phyloP scores from a whole-genome alignment of 2,113 vertebrate genomes.

The Herpetotheres cachinnans region DNA sequence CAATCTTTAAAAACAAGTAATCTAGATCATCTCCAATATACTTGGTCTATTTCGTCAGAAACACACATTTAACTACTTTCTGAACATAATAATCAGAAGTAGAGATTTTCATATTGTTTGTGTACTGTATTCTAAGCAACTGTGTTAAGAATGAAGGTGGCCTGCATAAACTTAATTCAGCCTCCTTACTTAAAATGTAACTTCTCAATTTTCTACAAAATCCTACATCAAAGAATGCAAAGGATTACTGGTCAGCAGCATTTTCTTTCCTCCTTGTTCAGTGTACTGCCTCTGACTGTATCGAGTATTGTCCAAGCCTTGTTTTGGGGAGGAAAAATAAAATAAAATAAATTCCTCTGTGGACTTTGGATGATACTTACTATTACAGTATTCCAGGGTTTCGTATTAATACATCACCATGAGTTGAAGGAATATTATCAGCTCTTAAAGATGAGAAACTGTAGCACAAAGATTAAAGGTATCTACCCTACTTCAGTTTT shows the following conservation, averaged over 20 bases:
- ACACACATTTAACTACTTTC: conserved; percentile 44
- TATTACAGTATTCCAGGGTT: not conserved
- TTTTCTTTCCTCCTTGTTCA: not conserved
- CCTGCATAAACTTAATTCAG: not conserved
- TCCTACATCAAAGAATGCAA: not conserved
- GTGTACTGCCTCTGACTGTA: not conserved
- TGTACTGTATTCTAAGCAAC: not conserved
- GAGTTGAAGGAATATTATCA: not conserved
- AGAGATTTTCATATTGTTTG: conserved; percentile 7
- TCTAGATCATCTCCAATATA: conserved; percentile 61
- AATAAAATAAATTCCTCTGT: not conserved
- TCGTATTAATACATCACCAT: not conserved
- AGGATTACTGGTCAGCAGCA: not conserved
- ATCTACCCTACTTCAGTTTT: not conserved
- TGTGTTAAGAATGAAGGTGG: not conserved
- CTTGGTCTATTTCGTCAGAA: conserved; percentile 47
- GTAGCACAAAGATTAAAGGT: not conserved
- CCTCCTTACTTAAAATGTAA: not conserved
- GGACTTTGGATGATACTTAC: not conserved
- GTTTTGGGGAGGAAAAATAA: not conserved
- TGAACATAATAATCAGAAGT: conserved; percentile 10
- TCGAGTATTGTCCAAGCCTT: rapidly evolving
- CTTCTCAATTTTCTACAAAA: not conserved
- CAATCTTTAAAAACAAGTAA: conserved; percentile 54
- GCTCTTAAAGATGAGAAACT: not conserved